Percentiles rank a stretch among this genome's conserved stretches.
phyloP scores from a whole-genome alignment of 2,113 vertebrate species.

The Nymphicus hollandicus region DNA sequence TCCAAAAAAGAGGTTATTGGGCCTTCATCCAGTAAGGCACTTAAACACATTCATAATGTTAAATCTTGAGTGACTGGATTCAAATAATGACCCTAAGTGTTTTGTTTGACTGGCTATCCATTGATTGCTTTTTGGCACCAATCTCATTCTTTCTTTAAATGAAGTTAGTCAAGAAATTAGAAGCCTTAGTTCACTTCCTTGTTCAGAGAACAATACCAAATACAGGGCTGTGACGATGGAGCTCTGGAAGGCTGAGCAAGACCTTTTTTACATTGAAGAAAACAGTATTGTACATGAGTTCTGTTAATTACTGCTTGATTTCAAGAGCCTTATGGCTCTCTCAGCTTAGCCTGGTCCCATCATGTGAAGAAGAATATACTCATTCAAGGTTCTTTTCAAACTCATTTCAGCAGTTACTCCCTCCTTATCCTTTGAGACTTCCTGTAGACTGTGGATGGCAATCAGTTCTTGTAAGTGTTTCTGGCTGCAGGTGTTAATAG shows the following conservation, averaged over 20 bases:
- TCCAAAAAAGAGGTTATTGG: neutral
- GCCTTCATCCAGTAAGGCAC: neutral
- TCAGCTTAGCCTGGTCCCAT: neutral
- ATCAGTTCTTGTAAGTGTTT: neutral
- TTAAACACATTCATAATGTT: neutral
- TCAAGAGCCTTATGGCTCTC: neutral
- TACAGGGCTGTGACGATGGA: neutral
- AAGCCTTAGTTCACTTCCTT: neutral
- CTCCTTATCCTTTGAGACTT: neutral
- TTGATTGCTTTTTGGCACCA: conserved; percentile 36
- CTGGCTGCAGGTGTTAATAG: neutral
- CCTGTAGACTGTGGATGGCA: neutral
- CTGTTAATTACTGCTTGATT: neutral
- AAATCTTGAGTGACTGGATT: neutral
- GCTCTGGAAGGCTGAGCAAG: neutral
- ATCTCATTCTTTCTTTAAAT: neutral
- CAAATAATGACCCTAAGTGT: neutral
- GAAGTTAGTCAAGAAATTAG: neutral
- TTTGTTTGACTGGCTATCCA: neutral
- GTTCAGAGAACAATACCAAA: neutral
- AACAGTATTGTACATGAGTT: neutral
- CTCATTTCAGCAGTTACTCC: neutral
- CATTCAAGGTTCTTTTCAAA: neutral
- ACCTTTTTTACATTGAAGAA: neutral
- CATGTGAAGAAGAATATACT: neutral